phyloP scores from a whole-genome alignment of 2,113 vertebrate species.

The cattle (Bos taurus) region DNA sequence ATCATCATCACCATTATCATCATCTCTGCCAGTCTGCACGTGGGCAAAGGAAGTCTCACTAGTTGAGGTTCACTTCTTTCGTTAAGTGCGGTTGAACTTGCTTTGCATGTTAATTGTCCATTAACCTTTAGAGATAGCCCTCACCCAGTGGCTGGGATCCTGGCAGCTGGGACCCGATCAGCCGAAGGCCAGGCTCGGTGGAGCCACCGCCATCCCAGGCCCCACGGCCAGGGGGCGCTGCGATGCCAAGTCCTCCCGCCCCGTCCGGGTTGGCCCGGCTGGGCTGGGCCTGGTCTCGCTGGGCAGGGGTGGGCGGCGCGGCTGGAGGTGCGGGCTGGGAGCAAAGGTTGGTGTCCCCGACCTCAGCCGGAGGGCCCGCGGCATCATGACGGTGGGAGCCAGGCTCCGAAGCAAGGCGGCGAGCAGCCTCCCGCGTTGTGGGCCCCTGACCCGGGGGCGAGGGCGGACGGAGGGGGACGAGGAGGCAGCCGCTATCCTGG shows the following conservation, averaged over 20 bases:
- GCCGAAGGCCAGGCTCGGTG: fast-evolving
- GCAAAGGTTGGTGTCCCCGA: not conserved
- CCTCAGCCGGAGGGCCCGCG: not conserved
- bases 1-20: not conserved
- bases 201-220: not conserved
- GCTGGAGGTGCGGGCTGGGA: not conserved
- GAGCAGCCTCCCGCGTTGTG: conserved; percentile 26
- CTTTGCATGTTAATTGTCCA: fast-evolving
- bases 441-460: not conserved
- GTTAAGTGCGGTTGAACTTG: not conserved
- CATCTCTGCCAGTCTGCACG: not conserved
- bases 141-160: fast-evolving
- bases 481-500: conserved; percentile 38
- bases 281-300: not conserved
- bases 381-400: conserved; percentile 73
- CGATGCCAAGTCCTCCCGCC: not conserved
- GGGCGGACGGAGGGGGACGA: conserved; percentile 44
- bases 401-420: conserved; percentile 53
- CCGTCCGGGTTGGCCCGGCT: not conserved
- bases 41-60: not conserved
- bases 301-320: not conserved
- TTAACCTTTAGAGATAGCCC: fast-evolving
- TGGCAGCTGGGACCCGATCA: fast-evolving
- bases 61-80: not conserved
- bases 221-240: conserved; percentile 20